Evolutionary conservation across 2,797 vertebrate genomes (phyloP), one percentile per base, ranked within the genome.

Genomic region (Typhlichthys eigenmanni): DNA sequence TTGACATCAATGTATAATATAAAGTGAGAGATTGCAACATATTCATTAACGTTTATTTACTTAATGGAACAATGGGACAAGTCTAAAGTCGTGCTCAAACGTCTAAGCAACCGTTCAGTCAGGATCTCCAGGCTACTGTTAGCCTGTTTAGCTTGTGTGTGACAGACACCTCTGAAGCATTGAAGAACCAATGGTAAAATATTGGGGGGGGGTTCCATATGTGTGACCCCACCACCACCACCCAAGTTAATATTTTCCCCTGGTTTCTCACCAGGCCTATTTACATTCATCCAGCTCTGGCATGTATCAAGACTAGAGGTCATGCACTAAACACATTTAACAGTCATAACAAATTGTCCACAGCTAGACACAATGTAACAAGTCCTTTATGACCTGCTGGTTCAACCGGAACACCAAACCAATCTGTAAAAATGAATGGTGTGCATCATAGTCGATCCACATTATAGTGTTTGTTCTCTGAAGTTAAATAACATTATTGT

Each of bases 261-360:
- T 55, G 79, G 80, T 71, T 71, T 83, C 81, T 80, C 63, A 60
- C 66, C 68, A 62, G 76, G 80, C 78, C 51, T 85, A 85, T 85
- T 84, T 86, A 81, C 73, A 70, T 68, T 78, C 55, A 1, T 66
- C n/a, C 67, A 60, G 80, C 75, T 87, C 89, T 87, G 88, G 85
- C 55, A 71, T 76, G 62, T 24, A 81, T 90, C 85, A 84, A 60
- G 67, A 82, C 79, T 62, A 72, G 79, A 76, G 80, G 81, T 86
- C 82, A 24, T 24, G 24, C 24, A 76, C 62, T 56, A 68, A 74
- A 87, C 67, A 78, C 73, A 69, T 72, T 82, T 73, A 72, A 59
- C 73, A 68, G 7, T 83, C 68, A 66, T 76, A 81, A 82, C 83
- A 85, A 81, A 85, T 81, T 55, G 74, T 79, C 77, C 61, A 76